Evolutionary conservation across 2,113 vertebrate genomes (phyloP).

Genomic region (Gavia stellata): DNA sequence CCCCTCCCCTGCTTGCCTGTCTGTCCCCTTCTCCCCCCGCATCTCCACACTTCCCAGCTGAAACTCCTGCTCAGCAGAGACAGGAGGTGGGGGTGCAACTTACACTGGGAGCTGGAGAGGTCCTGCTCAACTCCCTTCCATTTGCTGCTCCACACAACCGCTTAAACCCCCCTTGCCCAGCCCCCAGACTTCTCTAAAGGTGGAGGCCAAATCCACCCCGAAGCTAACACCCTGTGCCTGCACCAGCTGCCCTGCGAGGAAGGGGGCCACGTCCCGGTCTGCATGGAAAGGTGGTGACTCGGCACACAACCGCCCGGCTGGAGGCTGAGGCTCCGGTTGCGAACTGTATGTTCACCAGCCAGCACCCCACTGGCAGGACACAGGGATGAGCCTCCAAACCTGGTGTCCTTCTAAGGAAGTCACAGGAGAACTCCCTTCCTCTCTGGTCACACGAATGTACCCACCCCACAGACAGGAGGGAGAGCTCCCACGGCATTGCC

Average conservation of each 20-base stretch:
- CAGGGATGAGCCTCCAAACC: not conserved
- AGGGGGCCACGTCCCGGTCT: not conserved
- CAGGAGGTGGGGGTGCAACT: not conserved
- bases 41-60: not conserved
- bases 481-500: not conserved
- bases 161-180: not conserved
- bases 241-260: not conserved
- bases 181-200: not conserved
- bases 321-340: not conserved
- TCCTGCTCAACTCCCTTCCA: not conserved
- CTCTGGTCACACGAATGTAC: not conserved
- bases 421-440: not conserved
- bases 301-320: accelerated
- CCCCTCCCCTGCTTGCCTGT: not conserved
- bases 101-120: not conserved
- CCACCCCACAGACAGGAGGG: not conserved
- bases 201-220: not conserved
- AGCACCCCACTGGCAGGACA: not conserved
- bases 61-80: not conserved
- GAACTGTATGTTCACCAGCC: not conserved
- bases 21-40: not conserved
- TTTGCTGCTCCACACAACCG: not conserved
- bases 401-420: not conserved
- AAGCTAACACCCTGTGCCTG: not conserved
- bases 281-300: not conserved